Evolutionary conservation across 2,888 invertebrate species (phyloP).

Genomic region (Pogonocherus hispidulus): DNA sequence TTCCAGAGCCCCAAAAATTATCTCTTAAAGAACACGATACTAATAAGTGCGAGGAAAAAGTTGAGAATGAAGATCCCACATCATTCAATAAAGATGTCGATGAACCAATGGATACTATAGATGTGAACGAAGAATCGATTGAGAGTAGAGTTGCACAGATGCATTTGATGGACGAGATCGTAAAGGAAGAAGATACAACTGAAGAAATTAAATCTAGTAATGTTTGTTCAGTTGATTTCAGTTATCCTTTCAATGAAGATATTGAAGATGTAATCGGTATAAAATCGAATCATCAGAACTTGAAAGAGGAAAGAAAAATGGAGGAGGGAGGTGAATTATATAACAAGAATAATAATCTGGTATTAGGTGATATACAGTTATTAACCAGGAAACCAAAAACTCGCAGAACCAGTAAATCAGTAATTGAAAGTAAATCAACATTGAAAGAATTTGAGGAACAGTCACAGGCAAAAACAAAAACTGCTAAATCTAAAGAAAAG

Average conservation of each 20-base stretch:
- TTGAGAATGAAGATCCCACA: neutral
- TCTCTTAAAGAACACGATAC: neutral
- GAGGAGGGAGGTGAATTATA: neutral
- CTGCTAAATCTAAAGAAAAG: conserved; percentile 18
- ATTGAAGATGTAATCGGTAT: neutral
- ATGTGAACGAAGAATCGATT: conserved; percentile 29
- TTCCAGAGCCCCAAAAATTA: neutral
- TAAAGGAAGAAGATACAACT: conserved; percentile 25
- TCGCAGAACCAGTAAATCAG: conserved; percentile 14
- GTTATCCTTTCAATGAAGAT: neutral
- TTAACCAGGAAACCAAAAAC: conserved; percentile 17
- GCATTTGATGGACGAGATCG: conserved; percentile 29
- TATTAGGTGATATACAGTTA: neutral
- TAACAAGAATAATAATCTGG: neutral
- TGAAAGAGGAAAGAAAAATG: neutral
- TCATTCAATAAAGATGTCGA: neutral
- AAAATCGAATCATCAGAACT: neutral
- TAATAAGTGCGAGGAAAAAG: neutral
- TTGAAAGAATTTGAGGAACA: conserved; percentile 14
- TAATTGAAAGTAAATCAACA: conserved; percentile 6
- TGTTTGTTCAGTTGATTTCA: neutral
- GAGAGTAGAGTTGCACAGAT: conserved; percentile 41
- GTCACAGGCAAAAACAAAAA: conserved; percentile 19
- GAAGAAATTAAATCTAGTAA: neutral
- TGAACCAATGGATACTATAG: conserved; percentile 18